These are phyloP conservation scores for Drosophila rellima DNA, from an alignment of 2,888 invertebrate genomes.

Conservation along the genomic window DNA sequence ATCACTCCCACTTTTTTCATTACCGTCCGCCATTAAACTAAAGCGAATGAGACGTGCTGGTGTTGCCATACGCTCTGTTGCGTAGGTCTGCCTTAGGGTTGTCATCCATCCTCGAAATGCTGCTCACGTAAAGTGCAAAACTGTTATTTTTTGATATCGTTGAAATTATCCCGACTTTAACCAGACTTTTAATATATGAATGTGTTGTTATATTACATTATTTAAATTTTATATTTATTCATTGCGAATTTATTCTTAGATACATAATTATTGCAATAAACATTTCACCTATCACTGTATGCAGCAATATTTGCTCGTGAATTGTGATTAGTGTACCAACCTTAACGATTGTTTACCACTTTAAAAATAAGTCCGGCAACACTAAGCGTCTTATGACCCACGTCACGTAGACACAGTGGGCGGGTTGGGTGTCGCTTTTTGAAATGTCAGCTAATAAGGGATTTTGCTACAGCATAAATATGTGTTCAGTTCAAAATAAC, in stretches of 20 bases:
- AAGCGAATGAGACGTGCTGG: constrained; percentile 44
- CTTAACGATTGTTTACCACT: constrained; percentile 2
- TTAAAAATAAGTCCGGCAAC: constrained; percentile 30
- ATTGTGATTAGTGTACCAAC: constrained; percentile 20
- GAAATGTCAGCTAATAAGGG: constrained; percentile 26
- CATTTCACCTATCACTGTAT: neutral
- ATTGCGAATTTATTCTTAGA: neutral
- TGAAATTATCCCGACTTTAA: neutral
- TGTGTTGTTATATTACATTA: neutral
- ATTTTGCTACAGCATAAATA: constrained; percentile 8
- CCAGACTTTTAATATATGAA: neutral
- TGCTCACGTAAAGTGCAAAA: neutral
- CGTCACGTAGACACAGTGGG: constrained; percentile 69
- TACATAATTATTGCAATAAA: neutral
- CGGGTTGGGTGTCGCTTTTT: constrained; percentile 46
- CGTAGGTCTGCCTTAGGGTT: constrained; percentile 18
- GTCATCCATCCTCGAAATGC: constrained; percentile 10
- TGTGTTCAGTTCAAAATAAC: constrained; percentile 6
- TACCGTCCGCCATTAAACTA: constrained; percentile 64
- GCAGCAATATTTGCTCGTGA: neutral
- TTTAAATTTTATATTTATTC: neutral
- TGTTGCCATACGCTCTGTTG: constrained; percentile 51
- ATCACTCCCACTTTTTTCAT: constrained; percentile 68
- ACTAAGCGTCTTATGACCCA: constrained; percentile 37
- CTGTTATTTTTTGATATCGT: neutral